Conservation (phyloP, 2,113 vertebrate species). For the Gambusia holbrooki region DNA sequence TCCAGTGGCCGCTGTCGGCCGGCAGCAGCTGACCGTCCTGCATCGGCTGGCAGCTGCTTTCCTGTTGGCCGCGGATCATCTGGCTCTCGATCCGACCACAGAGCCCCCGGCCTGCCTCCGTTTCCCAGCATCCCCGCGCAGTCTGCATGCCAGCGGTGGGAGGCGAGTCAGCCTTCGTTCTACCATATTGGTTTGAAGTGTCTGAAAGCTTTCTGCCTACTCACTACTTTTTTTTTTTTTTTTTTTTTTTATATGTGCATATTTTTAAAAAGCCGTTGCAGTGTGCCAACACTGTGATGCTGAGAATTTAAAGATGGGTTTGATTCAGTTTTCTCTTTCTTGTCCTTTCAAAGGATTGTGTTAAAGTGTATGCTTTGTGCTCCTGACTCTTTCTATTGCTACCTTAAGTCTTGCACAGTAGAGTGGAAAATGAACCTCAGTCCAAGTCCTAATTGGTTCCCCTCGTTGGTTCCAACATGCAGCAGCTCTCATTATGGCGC, state of each 20-base stretch:
- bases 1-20: constrained; percentile 20
- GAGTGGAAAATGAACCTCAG: not conserved
- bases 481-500: not conserved
- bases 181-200: constrained; percentile 45
- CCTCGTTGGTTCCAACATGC: not conserved
- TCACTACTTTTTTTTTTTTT: constrained; percentile 26
- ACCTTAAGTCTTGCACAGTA: not conserved
- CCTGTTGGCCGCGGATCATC: constrained; percentile 36
- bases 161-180: constrained; percentile 28
- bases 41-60: constrained; percentile 52
- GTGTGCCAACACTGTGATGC: constrained; percentile 44
- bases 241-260: constrained; percentile 12
- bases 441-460: not conserved
- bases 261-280: constrained; percentile 46
- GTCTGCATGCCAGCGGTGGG: constrained; percentile 40
- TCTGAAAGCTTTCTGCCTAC: constrained; percentile 56
- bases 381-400: not conserved
- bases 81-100: constrained; percentile 37
- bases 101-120: constrained; percentile 15
- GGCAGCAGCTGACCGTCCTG: constrained; percentile 37
- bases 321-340: not conserved
- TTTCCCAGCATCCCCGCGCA: constrained; percentile 35
- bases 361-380: constrained; percentile 11
- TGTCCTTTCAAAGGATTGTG: constrained; percentile 23
- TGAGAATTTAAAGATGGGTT: constrained; percentile 25